phyloP scores from a whole-genome alignment of 2,888 invertebrate species.

The Microdon myrmicae region DNA sequence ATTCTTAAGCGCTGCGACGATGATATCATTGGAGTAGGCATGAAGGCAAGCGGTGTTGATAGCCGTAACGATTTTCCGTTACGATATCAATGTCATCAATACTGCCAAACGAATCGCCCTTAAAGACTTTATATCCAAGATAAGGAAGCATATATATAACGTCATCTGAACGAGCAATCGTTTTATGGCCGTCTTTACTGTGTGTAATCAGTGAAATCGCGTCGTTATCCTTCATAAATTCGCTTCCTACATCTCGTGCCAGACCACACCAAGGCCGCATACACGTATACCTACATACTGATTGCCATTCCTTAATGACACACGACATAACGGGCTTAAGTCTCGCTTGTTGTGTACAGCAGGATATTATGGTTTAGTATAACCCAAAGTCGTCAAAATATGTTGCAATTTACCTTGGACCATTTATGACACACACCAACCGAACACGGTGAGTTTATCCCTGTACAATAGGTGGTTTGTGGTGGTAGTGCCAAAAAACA shows the following conservation, averaged over 20 bases:
- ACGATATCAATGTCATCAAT: conserved; percentile 8
- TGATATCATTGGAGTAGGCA: conserved; percentile 22
- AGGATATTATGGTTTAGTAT: conserved; percentile 2
- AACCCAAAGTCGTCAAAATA: conserved; percentile 19
- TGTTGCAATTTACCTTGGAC: conserved; percentile 29
- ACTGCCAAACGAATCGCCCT: conserved; percentile 20
- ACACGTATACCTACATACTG: conserved; percentile 7
- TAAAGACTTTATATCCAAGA: conserved; percentile 27
- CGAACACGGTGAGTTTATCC: no score
- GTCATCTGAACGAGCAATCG: conserved; percentile 27
- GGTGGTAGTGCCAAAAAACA: no score
- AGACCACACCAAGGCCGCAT: conserved; percentile 20
- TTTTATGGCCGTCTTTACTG: conserved; percentile 50
- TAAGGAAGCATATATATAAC: conserved; percentile 26
- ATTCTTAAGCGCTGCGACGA: no score
- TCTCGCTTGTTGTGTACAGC: conserved; percentile 15
- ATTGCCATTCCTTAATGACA: conserved; percentile 8
- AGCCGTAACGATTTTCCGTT: conserved; percentile 18
- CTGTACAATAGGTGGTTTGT: no score
- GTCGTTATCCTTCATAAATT: conserved; percentile 52
- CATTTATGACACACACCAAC: no score
- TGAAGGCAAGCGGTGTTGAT: conserved; percentile 32
- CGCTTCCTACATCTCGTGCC: no score
- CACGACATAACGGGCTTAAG: background rate
- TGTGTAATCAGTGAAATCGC: conserved; percentile 47